These are phyloP conservation scores for Acrocephalus scirpaceus DNA, from an alignment of 2,797 vertebrate species.

Conservation along the genomic window DNA sequence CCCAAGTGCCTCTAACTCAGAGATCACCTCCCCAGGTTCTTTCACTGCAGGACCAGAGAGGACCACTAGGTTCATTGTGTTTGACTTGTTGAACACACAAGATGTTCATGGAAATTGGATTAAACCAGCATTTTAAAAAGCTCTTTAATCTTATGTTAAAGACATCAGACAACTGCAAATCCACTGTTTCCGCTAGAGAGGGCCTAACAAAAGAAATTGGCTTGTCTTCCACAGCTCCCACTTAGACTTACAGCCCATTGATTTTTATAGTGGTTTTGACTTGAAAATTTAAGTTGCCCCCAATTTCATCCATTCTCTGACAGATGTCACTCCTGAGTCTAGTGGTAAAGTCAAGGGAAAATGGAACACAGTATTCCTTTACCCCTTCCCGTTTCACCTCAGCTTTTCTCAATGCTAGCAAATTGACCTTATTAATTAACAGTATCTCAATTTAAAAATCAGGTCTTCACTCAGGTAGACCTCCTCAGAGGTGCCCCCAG, in stretches of 20 bases:
- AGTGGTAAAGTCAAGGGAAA: not conserved
- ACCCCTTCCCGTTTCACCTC: not conserved
- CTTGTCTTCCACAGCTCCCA: not conserved
- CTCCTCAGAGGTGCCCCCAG: not conserved
- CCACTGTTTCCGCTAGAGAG: not conserved
- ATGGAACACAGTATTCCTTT: not conserved
- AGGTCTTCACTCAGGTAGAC: not conserved
- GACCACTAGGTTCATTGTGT: slow-evolving; percentile 35
- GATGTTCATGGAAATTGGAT: slow-evolving; percentile 58
- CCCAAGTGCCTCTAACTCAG: not conserved
- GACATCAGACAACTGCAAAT: slow-evolving; percentile 21
- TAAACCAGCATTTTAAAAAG: slow-evolving; percentile 56
- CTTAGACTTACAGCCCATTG: not conserved
- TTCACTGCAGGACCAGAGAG: not conserved
- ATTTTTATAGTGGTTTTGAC: not conserved
- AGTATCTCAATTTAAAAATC: not conserved
- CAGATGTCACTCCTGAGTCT: not conserved
- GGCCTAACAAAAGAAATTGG: not conserved
- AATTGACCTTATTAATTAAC: not conserved
- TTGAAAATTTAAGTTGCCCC: not conserved
- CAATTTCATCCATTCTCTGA: not conserved
- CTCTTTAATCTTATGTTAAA: slow-evolving; percentile 51
- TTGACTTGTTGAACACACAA: slow-evolving; percentile 61
- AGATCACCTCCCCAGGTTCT: not conserved
- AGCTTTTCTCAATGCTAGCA: not conserved